Percentiles rank a stretch among this genome's conserved stretches.
Evolutionary conservation across 2,888 invertebrate species (phyloP).

Genomic region (Brenthis ino): DNA sequence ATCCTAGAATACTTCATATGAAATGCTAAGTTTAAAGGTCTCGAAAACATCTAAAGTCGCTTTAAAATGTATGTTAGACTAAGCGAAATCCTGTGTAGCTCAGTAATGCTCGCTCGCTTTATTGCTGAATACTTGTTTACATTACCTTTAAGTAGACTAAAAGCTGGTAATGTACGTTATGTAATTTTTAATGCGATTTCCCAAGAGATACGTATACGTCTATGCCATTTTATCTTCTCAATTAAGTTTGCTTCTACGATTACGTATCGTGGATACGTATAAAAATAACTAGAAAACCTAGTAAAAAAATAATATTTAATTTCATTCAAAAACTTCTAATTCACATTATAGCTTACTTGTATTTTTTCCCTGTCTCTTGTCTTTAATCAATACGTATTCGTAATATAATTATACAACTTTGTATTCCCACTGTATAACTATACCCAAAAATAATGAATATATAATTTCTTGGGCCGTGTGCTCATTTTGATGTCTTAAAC

Average conservation of each 20-base stretch:
- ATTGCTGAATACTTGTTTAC: constrained; percentile 37
- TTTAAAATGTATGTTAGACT: constrained; percentile 45
- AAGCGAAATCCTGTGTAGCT: constrained; percentile 54
- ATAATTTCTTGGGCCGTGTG: neutral
- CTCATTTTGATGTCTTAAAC: neutral
- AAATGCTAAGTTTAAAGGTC: constrained; percentile 49
- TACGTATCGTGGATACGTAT: neutral
- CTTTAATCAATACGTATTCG: too few species aligned
- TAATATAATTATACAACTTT: too few species aligned
- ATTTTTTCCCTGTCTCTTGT: too few species aligned
- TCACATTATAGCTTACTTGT: too few species aligned
- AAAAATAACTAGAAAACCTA: neutral
- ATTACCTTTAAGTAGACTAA: constrained; percentile 35
- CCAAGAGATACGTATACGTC: constrained; percentile 14
- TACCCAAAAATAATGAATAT: neutral
- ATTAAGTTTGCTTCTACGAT: neutral
- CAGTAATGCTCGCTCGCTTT: constrained; percentile 35
- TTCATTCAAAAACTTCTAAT: too few species aligned
- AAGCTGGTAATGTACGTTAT: constrained; percentile 34
- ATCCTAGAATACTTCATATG: constrained; percentile 32
- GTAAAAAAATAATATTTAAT: too few species aligned
- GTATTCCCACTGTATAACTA: neutral
- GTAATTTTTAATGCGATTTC: constrained; percentile 37
- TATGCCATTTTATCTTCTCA: constrained; percentile 8
- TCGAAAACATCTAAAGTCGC: constrained; percentile 49